Conservation (phyloP, 2,113 vertebrate species). For the Entosphenus tridentatus region DNA sequence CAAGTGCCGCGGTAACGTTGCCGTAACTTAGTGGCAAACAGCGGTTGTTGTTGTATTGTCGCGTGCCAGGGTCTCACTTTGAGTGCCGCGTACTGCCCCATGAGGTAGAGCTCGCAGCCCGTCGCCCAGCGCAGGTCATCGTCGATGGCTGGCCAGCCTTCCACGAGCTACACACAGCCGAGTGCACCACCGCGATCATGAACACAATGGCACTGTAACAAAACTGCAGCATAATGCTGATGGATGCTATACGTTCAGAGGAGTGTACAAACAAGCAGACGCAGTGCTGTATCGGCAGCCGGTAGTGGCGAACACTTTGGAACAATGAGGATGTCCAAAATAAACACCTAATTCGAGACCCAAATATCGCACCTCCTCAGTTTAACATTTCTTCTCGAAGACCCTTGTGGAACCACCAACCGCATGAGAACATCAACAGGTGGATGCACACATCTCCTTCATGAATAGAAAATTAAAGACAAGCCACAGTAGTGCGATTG, state of each 20-base stretch:
- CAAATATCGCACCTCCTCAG: too few relatives aligned
- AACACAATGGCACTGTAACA: not conserved
- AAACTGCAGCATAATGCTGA: not conserved
- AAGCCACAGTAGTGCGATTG: too few relatives aligned
- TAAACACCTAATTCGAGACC: too few relatives aligned
- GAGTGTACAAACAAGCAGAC: not conserved
- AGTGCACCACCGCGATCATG: too few relatives aligned
- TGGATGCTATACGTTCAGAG: not conserved
- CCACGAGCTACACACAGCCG: slow-evolving; percentile 19
- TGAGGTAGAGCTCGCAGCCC: slow-evolving; percentile 28
- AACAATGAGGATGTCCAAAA: not conserved
- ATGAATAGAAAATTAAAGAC: too few relatives aligned
- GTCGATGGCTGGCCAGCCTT: slow-evolving; percentile 28
- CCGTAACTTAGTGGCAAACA: too few relatives aligned
- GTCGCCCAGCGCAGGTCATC: slow-evolving; percentile 24
- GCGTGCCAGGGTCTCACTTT: slow-evolving; percentile 16
- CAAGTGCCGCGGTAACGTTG: too few relatives aligned
- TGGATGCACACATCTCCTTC: too few relatives aligned
- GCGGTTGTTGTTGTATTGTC: too few relatives aligned
- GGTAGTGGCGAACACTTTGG: not conserved
- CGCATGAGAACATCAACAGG: too few relatives aligned
- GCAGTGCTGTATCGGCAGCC: not conserved
- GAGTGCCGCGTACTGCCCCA: slow-evolving; percentile 35
- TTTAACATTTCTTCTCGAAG: too few relatives aligned
- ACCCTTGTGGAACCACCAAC: too few relatives aligned